Evolutionary conservation across 2,888 invertebrate species (phyloP), one percentile per base, ranked within the genome.

Genomic region (Acanthosepion lycidas): DNA sequence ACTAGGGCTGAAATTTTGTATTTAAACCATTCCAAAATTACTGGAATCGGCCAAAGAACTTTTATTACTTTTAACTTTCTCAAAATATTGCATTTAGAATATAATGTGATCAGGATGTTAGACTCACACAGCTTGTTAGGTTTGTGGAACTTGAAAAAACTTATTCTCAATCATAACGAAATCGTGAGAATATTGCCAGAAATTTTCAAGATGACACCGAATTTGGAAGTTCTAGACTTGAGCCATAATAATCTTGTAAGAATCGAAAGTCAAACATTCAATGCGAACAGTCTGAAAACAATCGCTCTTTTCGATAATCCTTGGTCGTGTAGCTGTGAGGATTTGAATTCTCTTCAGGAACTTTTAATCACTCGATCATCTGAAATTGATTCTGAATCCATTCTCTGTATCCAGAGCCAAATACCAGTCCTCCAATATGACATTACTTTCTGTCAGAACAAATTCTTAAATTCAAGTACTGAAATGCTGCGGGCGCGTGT

Each of bases 261-360:
- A 42, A 42, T 42, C 42, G 42, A 42, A 42, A 42, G 42, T 42
- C 42, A 42, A 42, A 42, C 42, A 42, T 42, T 42, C 42, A 42
- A 42, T 42, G 42, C 42, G 23, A 91, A 94, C 8, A n/a, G 59
- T 23, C 91, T 94, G n/a, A 78, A 64, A 23, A 33, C 92, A 4
- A 23, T 95, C 6, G 91, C 94, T n/a, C 94, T 95, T 23, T 94
- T 93, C 6, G 94, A 91, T 23, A 95, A 95, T 53, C 94, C 95
- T 0, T 95, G 95, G 95, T 53, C 94, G 12, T 96, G 96, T 94
- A 95, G 95, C 48, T 96, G 96, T 95, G 94, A 95, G 6, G 94
- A 94, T 64, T 12, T 48, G 5, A 48, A 12, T n/a, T 49, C 42
- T 92, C 92, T 92, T 4, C 5, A 64, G 48, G 33, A 94, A 9